Base-by-base conservation (phyloP, 2,888 invertebrate genomes). In the Alsophila aescularia region DNA sequence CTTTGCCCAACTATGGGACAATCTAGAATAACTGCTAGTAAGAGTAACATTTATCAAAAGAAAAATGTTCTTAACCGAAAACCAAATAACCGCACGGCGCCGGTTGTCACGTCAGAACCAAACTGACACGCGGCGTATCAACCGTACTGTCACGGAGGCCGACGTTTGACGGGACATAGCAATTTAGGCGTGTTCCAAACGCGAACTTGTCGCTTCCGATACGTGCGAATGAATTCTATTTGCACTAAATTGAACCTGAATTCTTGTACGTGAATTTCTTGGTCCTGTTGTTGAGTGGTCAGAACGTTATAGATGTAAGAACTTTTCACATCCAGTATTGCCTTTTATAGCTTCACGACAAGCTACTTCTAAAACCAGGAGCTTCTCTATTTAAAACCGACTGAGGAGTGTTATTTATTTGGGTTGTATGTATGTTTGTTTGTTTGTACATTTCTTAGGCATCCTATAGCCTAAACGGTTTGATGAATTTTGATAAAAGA, bases 111-210 rank as follows among this genome's bases (percentile, higher is more conserved):
- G 53, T 45, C 49, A 48, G 29, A 32, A 24, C 16, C 41, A 18
- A 52, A 34, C 47, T 55, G 60, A 56, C 63, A 62, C 56, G 60
- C 36, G 9, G 42, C 53, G 27, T 48, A 53, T 62, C 59, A 57
- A 24, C 39, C 16, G 34, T 18, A 51, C 18, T 62, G 57, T 58
- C 62, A 44, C 48, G 37, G n/a, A n/a, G n/a, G n/a, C n/a, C n/a
- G n/a, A 8, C 43, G 50, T 53, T 56, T 62, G 62, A 62, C 52
- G 36, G 51, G 49, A 39, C 55, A 39, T 18, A 52, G 64, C 64
- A 64, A 64, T 64, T 62, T 62, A 58, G 58, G 53, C 45, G 52
- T 42, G 47, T 39, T 52, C 45, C 35, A 36, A 35, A 48, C 52
- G 40, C 40, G 40, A 39, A 52, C 43, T 52, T 43, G 48, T 44